A percentile compares a stretch with the other conserved stretches of the same genome.
phyloP scores from a whole-genome alignment of 2,113 vertebrate species.

The Bubo blakistoni region DNA sequence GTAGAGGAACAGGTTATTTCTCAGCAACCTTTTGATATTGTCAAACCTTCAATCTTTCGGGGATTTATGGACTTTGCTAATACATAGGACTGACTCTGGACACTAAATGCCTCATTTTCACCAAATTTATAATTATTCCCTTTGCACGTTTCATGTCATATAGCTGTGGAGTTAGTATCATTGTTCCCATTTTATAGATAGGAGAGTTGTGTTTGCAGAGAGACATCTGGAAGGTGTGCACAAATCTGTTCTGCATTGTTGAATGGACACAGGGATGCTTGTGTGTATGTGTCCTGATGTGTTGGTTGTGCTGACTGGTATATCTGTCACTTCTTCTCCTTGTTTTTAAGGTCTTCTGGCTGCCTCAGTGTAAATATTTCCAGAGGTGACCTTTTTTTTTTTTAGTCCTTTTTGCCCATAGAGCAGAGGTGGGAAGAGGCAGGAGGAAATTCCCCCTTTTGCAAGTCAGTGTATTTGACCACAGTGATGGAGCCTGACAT shows the following conservation, averaged over 20 bases:
- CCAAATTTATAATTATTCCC: neutral
- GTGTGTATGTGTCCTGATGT: rapidly evolving
- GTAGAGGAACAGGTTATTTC: neutral
- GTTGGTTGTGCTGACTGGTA: neutral
- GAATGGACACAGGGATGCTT: neutral
- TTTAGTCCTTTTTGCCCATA: rapidly evolving
- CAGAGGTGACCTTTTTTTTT: neutral
- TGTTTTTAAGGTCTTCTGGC: neutral
- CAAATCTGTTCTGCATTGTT: neutral
- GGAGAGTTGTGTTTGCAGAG: neutral
- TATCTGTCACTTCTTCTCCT: neutral
- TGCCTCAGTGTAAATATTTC: rapidly evolving
- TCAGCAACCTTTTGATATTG: neutral
- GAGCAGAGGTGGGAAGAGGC: neutral
- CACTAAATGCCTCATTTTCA: neutral
- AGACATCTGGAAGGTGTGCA: neutral
- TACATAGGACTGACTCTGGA: neutral
- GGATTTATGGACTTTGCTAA: neutral
- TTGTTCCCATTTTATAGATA: neutral
- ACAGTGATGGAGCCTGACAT: neutral
- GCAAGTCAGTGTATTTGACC: neutral
- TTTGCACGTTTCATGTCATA: neutral
- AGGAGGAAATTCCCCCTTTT: neutral
- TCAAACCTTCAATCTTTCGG: neutral
- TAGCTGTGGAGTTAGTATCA: neutral